Evolutionary conservation across 2,888 invertebrate species (phyloP).

Genomic region (Aquatica leii): DNA sequence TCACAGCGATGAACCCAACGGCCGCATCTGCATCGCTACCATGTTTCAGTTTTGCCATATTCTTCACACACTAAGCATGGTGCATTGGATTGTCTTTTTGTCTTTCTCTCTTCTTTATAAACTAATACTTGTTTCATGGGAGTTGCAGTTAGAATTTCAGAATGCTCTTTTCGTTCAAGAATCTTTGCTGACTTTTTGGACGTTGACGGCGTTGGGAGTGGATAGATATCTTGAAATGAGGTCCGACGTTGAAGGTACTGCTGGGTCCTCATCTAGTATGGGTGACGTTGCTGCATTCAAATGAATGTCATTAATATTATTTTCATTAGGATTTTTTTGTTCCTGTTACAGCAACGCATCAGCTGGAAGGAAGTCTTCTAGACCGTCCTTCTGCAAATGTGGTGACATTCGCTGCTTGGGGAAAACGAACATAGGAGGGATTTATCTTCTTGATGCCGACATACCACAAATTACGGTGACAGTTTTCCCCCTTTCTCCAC

Average conservation of each 20-base stretch:
- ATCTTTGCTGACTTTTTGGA: background rate
- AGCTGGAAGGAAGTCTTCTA: slow-evolving; percentile 3
- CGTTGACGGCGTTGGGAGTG: background rate
- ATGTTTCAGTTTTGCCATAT: too few species aligned
- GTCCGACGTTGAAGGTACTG: background rate
- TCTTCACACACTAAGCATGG: too few species aligned
- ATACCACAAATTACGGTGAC: background rate
- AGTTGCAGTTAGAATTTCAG: too few species aligned
- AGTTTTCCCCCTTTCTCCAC: background rate
- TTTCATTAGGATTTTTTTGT: background rate
- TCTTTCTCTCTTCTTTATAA: background rate
- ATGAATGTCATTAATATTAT: background rate
- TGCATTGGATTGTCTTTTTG: slow-evolving; percentile 3
- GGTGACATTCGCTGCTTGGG: background rate
- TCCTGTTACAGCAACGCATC: background rate
- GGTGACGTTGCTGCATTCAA: background rate
- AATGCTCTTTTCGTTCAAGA: background rate
- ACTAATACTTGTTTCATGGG: too few species aligned
- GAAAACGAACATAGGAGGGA: background rate
- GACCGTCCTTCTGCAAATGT: background rate
- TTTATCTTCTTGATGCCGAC: background rate
- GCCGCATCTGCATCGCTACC: background rate
- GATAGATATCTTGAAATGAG: too few species aligned
- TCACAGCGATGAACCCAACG: background rate
- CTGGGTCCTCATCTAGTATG: background rate